These are phyloP conservation scores for Tinamus guttatus DNA, from an alignment of 2,113 vertebrate genomes.

Conservation along the genomic window DNA sequence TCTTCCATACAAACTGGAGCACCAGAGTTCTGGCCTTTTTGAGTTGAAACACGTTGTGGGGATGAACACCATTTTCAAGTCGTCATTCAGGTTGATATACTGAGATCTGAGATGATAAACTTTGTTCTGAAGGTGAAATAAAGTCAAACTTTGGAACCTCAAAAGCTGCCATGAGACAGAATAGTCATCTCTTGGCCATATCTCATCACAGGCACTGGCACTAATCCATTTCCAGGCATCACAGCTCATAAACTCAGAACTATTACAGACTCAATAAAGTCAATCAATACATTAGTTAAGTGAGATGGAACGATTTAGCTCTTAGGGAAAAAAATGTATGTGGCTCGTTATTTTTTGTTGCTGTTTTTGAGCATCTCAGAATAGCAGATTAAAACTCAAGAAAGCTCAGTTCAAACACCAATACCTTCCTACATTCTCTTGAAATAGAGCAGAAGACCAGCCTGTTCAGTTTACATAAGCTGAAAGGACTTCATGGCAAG, in stretches of 20 bases:
- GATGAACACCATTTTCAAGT: background rate
- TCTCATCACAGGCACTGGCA: slow-evolving; percentile 11
- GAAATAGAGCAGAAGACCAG: background rate
- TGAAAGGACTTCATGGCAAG: background rate
- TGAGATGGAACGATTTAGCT: slow-evolving; percentile 63
- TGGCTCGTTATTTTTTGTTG: background rate
- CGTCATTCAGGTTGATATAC: background rate
- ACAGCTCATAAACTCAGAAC: slow-evolving; percentile 63
- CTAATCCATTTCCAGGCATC: slow-evolving; percentile 59
- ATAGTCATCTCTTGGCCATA: background rate
- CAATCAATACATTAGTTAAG: slow-evolving; percentile 63
- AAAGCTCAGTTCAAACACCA: background rate
- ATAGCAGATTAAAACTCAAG: background rate
- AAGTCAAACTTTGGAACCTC: slow-evolving; percentile 4
- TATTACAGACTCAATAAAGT: slow-evolving; percentile 48
- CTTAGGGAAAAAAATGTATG: background rate
- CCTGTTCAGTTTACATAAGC: background rate
- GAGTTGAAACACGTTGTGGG: background rate
- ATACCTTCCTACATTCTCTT: background rate
- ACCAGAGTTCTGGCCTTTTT: background rate
- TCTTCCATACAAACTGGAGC: background rate
- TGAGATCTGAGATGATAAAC: background rate
- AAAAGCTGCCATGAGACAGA: background rate
- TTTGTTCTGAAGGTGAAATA: slow-evolving; percentile 34
- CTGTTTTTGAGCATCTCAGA: background rate